Evolutionary conservation across 2,888 invertebrate genomes (phyloP).

Genomic region (Heteromurus nitidus): DNA sequence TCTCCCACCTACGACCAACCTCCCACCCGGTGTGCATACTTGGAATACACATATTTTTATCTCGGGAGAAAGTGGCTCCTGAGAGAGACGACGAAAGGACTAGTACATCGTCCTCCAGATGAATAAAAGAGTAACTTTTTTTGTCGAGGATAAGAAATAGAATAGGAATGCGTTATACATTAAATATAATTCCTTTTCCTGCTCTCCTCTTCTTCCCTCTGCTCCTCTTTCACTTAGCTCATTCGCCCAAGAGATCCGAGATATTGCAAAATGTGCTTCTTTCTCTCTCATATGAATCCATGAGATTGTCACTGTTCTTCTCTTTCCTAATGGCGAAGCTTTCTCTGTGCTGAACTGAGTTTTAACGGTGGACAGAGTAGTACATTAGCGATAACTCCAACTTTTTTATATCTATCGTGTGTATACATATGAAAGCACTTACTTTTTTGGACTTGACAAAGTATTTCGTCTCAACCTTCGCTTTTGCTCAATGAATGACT

Average conservation of each 20-base stretch:
- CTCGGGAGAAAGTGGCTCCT: constrained; percentile 30
- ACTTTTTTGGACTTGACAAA: too few relatives aligned
- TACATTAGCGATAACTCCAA: too few relatives aligned
- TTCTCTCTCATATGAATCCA: neutral
- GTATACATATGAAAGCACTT: too few relatives aligned
- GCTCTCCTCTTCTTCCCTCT: neutral
- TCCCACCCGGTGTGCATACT: neutral
- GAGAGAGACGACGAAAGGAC: constrained; percentile 1
- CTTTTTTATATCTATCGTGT: too few relatives aligned
- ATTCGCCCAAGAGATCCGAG: constrained; percentile 25
- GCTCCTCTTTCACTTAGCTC: constrained; percentile 1
- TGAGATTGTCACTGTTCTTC: neutral
- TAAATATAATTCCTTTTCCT: constrained; percentile 33
- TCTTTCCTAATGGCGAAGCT: too few relatives aligned
- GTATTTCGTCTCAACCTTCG: too few relatives aligned
- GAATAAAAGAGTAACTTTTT: too few relatives aligned
- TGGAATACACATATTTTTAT: too few relatives aligned
- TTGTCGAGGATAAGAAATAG: neutral
- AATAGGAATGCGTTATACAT: constrained; percentile 30
- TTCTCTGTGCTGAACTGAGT: too few relatives aligned
- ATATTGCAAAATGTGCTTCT: constrained; percentile 10
- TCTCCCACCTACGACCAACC: neutral
- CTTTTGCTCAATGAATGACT: too few relatives aligned
- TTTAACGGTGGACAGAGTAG: too few relatives aligned
- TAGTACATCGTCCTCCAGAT: too few relatives aligned